Percentiles rank a stretch among this genome's conserved stretches.
phyloP scores from a whole-genome alignment of 2,888 invertebrate genomes.

The Endomychus coccineus region DNA sequence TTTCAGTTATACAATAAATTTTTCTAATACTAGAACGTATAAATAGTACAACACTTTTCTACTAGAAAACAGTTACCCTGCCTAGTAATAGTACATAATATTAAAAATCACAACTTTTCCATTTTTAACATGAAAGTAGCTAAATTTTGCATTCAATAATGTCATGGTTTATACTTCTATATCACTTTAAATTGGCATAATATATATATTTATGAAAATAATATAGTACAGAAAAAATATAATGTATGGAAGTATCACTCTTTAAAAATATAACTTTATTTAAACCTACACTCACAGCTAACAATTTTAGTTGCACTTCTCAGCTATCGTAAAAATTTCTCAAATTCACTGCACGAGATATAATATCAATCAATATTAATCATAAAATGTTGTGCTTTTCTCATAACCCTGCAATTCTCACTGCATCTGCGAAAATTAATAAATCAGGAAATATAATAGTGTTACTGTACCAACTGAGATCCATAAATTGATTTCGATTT shows the following conservation, averaged over 20 bases:
- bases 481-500: no score
- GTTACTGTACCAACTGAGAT: no score
- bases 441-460: no score
- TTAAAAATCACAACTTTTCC: constrained; percentile 14
- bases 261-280: constrained; percentile 4
- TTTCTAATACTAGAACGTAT: constrained; percentile 24
- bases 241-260: constrained; percentile 14
- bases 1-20: constrained; percentile 19
- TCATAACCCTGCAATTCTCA: no score
- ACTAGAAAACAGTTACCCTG: constrained; percentile 29
- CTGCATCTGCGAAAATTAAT: no score
- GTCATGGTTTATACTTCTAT: constrained; percentile 18
- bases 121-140: constrained; percentile 5
- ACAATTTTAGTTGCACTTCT: no score
- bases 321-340: no score
- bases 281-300: neutral
- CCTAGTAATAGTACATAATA: constrained; percentile 19
- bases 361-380: neutral
- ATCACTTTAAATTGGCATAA: constrained; percentile 22
- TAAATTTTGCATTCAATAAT: constrained; percentile 10
- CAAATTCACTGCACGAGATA: no score
- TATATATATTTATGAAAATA: constrained; percentile 20
- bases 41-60: constrained; percentile 24
- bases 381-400: neutral
- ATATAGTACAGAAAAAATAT: constrained; percentile 22